Percentiles rank a stretch among this genome's conserved stretches.
Conservation (phyloP, 1,140 invertebrate genomes). For the Drosophila ohnishii region DNA sequence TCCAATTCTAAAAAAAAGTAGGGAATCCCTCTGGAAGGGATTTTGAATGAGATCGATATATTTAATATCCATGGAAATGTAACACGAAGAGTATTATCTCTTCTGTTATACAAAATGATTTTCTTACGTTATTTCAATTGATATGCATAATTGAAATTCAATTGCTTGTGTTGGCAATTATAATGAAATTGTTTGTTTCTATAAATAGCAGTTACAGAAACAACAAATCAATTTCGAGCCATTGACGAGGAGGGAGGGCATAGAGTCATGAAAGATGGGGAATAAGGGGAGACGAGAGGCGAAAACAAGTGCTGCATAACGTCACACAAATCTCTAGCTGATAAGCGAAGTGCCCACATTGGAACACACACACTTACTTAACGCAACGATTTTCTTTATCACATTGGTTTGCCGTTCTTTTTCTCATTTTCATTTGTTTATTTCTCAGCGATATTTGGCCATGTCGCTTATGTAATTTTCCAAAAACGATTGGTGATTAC, state of each 20-base stretch:
- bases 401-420: constrained; percentile 12
- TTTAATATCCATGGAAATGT: not conserved
- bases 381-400: constrained; percentile 46
- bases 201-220: constrained; percentile 59
- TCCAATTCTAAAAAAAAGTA: not conserved
- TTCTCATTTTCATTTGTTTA: constrained; percentile 31
- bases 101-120: not conserved
- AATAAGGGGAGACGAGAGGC: constrained; percentile 7
- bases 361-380: constrained; percentile 22
- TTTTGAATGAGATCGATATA: not conserved
- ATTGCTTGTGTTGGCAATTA: constrained; percentile 56
- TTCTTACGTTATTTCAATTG: constrained; percentile 19
- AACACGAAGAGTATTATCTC: not conserved
- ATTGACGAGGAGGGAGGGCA: constrained; percentile 3
- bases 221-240: constrained; percentile 54
- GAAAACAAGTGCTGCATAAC: constrained; percentile 24
- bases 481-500: constrained; percentile 21
- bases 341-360: constrained; percentile 22
- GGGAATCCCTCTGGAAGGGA: too few species aligned
- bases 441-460: constrained; percentile 32
- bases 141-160: constrained; percentile 62
- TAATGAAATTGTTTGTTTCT: constrained; percentile 68
- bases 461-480: constrained; percentile 50
- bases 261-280: not conserved
- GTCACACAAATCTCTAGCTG: constrained; percentile 39